Percentiles rank a stretch among this genome's conserved stretches.
These are phyloP conservation scores for Chironex yamaguchii DNA, from an alignment of 30 jellyfish, hydroid and myxozoan genomes.

Conservation along the genomic window DNA sequence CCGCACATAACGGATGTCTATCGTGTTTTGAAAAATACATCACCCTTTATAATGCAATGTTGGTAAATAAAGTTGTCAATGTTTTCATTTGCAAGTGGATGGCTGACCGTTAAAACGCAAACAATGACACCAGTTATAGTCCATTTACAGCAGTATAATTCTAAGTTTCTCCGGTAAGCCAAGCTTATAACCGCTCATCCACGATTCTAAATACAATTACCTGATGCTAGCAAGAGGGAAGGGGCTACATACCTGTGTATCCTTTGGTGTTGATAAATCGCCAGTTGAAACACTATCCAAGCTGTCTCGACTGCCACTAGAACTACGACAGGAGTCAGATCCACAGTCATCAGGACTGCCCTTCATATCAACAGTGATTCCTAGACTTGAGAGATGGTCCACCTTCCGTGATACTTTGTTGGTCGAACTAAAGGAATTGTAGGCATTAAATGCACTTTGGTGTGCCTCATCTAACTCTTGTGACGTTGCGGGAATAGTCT, in stretches of 20 bases:
- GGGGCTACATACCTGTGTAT: conserved; percentile 1
- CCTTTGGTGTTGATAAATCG: conserved; percentile 80
- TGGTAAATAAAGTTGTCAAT: no score
- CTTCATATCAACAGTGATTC: conserved; percentile 18
- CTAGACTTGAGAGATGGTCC: neutral
- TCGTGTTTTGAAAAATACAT: no score
- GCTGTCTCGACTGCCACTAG: conserved; percentile 91
- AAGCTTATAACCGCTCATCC: no score
- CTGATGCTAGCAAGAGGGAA: no score
- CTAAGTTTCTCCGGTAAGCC: no score
- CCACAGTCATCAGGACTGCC: conserved; percentile 71
- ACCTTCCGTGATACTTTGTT: neutral
- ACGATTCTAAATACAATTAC: no score
- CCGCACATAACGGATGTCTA: no score
- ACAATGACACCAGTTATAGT: no score
- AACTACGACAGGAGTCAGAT: conserved; percentile 82
- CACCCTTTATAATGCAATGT: no score
- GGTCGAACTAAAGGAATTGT: neutral
- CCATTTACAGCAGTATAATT: no score
- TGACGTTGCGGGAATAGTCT: neutral
- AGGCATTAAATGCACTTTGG: neutral
- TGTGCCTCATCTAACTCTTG: neutral
- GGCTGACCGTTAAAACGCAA: no score
- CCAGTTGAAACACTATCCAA: conserved; percentile 86
- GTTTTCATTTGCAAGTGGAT: no score